These are phyloP conservation scores for Smittia sp. DNA, from an alignment of 2,888 invertebrate genomes.

Conservation along the genomic window DNA sequence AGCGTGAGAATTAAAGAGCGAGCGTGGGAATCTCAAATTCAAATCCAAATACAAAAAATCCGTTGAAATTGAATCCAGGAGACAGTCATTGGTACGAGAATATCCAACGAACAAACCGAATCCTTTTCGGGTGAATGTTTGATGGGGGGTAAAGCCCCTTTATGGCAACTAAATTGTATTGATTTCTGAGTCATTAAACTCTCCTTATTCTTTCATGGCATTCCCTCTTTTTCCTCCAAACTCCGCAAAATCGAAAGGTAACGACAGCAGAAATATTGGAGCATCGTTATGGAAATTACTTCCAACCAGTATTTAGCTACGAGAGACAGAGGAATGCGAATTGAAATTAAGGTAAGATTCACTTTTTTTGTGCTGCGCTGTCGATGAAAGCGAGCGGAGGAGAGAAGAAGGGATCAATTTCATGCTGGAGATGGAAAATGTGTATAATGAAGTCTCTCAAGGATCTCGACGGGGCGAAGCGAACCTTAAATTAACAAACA, in stretches of 20 bases:
- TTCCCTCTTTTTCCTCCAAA: neutral
- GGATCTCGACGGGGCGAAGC: neutral
- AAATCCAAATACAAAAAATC: no score
- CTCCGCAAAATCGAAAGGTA: constrained; percentile 6
- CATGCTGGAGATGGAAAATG: neutral
- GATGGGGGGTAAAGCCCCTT: neutral
- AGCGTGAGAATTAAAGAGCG: no score
- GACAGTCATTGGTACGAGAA: no score
- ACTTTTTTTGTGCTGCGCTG: constrained; percentile 7
- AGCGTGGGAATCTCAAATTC: no score
- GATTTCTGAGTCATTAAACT: constrained; percentile 39
- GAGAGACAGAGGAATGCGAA: neutral
- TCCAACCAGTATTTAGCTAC: constrained; percentile 8
- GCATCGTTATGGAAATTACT: constrained; percentile 19
- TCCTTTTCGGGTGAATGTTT: constrained; percentile 1
- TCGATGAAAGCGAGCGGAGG: neutral
- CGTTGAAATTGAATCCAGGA: no score
- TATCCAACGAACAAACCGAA: no score
- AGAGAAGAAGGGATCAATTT: constrained; percentile 1
- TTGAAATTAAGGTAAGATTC: constrained; percentile 19
- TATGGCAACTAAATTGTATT: constrained; percentile 38
- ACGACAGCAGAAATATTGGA: neutral
- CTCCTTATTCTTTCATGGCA: no score
- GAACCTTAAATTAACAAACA: neutral
- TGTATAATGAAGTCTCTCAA: neutral